Evolutionary conservation across 2,797 vertebrate species (phyloP).

Genomic region (Leptodactylus fallax): DNA sequence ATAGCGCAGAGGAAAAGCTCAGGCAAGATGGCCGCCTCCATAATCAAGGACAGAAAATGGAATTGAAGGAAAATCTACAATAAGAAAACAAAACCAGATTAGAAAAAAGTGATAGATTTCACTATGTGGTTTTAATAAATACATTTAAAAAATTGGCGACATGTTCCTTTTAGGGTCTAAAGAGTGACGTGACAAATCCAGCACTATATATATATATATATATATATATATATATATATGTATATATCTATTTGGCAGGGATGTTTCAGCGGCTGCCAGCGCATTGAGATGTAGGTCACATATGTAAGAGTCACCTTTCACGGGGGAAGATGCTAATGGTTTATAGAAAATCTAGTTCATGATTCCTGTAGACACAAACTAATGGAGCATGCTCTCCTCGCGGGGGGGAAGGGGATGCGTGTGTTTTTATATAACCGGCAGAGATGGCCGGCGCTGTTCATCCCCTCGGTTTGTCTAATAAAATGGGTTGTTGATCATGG

Average conservation of each 20-base stretch:
- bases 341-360: conserved; percentile 58
- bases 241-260: background rate
- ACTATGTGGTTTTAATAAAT: too few relatives aligned
- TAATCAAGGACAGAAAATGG: too few relatives aligned
- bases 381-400: conserved; percentile 40
- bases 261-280: background rate
- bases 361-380: conserved; percentile 55
- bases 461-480: conserved; percentile 34
- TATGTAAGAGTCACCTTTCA: conserved; percentile 54
- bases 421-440: conserved; percentile 43
- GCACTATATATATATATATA: background rate
- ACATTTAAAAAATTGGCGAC: too few relatives aligned
- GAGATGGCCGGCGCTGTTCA: background rate
- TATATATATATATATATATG: background rate
- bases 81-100: too few relatives aligned
- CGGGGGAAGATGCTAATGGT: conserved; percentile 51
- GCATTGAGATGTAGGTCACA: conserved; percentile 50
- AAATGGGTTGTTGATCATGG: conserved; percentile 42
- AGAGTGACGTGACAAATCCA: background rate
- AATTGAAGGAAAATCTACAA: too few relatives aligned
- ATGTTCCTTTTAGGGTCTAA: too few relatives aligned
- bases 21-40: too few relatives aligned
- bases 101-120: too few relatives aligned
- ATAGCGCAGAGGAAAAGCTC: too few relatives aligned
- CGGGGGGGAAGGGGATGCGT: background rate